Base-by-base conservation (phyloP, 2,113 vertebrate genomes). In the Alexandromys fortis region DNA sequence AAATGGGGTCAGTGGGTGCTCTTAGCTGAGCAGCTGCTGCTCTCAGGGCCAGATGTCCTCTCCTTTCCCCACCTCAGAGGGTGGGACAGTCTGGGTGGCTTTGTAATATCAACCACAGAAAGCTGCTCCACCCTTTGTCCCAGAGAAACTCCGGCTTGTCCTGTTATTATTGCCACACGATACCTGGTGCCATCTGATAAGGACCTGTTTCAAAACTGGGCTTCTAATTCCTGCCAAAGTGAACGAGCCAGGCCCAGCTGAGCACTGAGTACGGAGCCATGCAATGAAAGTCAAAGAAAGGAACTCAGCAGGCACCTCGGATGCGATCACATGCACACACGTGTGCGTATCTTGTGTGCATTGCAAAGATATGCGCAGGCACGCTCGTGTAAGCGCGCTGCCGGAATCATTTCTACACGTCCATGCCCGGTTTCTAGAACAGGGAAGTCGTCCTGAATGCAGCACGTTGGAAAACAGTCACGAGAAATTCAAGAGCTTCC, bases 21-120 rank as follows among this genome's bases (percentile, higher is more conserved):
- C 35, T 38, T 22, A 68, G 76, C 11, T 1, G 16, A 77, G 68
- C 24, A n/a, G 21, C 38, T 81, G 61, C 33, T n/a, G 47, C 61
- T 77, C 42, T 49, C n/a, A 5, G 6, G 2, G 5, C 13, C 35
- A 35, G 0, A 28, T 10, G 24, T n/a, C 22, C 8, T 26, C 65
- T 89, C 12, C 35, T 47, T 67, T 67, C 82, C 63, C 30, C 63
- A 7, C 19, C n/a, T 67, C 58, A 75, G 38, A 0, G 13, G 77
- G 92, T 38, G 49, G 30, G 11, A 33, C 45, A 9, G 38, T 12
- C 63, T 2, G 30, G 72, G 42, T 0, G 0, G 5, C 67, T 96
- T 76, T 94, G 86, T 65, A 83, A 86, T 75, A 70, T 78, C 93
- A 72, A 19, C 73, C 95, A 89, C 52, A 75, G 78, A 92, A 10